Percentiles rank a stretch among this genome's conserved stretches.
Conservation (phyloP, 2,797 vertebrate genomes). For the Mus minutoides region DNA sequence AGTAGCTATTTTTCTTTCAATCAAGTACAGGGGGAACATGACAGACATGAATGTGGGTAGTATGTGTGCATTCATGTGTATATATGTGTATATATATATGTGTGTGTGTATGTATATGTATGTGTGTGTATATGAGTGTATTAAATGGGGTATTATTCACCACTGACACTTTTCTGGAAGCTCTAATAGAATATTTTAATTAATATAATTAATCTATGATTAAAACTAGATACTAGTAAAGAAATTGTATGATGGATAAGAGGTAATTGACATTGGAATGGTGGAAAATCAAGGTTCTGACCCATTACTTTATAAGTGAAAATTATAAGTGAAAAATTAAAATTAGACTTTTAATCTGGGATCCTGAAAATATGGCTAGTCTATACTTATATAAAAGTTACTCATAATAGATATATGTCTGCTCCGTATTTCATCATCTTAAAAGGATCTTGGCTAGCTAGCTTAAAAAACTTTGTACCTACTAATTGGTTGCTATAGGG, state of each 20-base stretch:
- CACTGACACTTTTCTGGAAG: background rate
- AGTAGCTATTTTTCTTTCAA: background rate
- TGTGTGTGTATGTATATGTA: background rate
- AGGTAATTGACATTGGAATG: background rate
- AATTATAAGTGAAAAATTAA: background rate
- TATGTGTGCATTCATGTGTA: background rate
- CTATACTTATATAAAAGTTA: background rate
- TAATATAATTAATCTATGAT: no score
- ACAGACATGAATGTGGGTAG: rapidly evolving
- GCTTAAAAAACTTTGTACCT: conserved; percentile 21
- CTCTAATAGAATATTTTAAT: background rate
- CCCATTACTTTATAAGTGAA: background rate
- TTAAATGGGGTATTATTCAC: background rate
- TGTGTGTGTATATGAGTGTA: background rate
- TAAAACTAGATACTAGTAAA: background rate
- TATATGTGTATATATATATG: background rate
- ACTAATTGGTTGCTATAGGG: conserved; percentile 48
- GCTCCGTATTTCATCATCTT: background rate
- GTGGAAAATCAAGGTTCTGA: background rate
- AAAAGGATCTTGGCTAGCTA: background rate
- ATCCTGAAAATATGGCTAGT: background rate
- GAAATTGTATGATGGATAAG: background rate
- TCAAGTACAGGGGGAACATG: background rate
- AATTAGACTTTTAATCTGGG: background rate
- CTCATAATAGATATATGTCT: background rate